Conservation (phyloP, 2,888 invertebrate genomes). For the Drosophila rubida region DNA sequence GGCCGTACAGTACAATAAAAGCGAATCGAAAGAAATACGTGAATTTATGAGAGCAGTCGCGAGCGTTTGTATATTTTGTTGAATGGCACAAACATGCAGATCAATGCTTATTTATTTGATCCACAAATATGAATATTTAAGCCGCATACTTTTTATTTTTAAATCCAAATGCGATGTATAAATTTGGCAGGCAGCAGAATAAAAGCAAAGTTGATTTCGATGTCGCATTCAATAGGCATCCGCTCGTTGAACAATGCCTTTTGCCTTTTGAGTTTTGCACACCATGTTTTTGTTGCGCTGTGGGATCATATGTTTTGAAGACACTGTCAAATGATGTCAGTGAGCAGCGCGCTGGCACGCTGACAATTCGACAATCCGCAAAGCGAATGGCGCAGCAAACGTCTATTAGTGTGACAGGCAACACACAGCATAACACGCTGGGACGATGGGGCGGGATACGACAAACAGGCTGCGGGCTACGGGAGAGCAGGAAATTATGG, state of each 20-base stretch:
- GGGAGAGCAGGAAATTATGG: conserved; percentile 59
- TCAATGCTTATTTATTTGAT: neutral
- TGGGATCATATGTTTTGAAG: conserved; percentile 17
- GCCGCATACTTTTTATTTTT: neutral
- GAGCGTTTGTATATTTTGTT: neutral
- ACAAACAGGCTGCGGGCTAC: conserved; percentile 11
- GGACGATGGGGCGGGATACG: too few species aligned
- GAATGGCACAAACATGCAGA: too few species aligned
- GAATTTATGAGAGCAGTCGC: neutral
- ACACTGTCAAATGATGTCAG: conserved; percentile 47
- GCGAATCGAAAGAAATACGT: conserved; percentile 19
- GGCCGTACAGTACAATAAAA: conserved; percentile 24
- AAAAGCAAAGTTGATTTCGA: neutral
- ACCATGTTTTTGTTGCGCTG: neutral
- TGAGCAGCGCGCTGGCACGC: conserved; percentile 31
- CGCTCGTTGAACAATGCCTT: conserved; percentile 5
- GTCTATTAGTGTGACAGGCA: conserved; percentile 14
- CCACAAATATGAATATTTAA: neutral
- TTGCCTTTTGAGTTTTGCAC: too few species aligned
- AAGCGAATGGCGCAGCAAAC: conserved; percentile 10
- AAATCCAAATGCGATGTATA: conserved; percentile 1
- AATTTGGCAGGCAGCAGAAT: neutral
- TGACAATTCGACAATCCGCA: conserved; percentile 5
- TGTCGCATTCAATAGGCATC: neutral
- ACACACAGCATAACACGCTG: neutral